phyloP scores from a whole-genome alignment of 2,797 vertebrate species.

The Enteromius thamalakanensis region DNA sequence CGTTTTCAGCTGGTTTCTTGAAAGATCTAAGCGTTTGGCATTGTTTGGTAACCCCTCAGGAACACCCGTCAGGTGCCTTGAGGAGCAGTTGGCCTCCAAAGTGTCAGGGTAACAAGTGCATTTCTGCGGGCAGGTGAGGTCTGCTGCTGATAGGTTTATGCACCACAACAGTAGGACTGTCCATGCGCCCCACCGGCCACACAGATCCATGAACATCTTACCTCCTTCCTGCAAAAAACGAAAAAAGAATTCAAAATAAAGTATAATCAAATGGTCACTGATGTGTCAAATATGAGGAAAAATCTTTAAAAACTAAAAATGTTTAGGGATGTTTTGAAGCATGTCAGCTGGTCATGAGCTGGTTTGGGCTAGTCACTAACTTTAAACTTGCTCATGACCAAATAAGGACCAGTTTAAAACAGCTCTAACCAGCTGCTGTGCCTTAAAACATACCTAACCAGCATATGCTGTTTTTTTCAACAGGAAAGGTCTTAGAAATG shows the following conservation, averaged over 20 bases:
- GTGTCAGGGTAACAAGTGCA: slow-evolving; percentile 80
- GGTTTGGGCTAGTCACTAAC: background rate
- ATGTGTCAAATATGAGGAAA: background rate
- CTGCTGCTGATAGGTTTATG: slow-evolving; percentile 64
- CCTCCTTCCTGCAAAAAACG: slow-evolving; percentile 69
- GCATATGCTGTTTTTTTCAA: background rate
- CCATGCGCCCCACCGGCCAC: slow-evolving; percentile 73
- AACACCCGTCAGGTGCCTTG: slow-evolving; percentile 78
- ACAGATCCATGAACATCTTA: slow-evolving; percentile 80
- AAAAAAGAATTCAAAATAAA: background rate
- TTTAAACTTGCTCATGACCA: background rate
- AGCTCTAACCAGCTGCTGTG: background rate
- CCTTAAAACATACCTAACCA: background rate
- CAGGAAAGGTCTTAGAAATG: background rate
- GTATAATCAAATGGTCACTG: background rate
- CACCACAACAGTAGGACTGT: slow-evolving; percentile 73
- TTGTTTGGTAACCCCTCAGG: slow-evolving; percentile 81
- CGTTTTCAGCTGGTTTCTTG: slow-evolving; percentile 84
- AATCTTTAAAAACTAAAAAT: background rate
- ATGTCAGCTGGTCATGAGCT: background rate
- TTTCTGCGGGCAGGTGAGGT: slow-evolving; percentile 71
- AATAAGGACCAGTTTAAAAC: background rate
- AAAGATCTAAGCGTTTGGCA: slow-evolving; percentile 81
- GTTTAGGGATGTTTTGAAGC: background rate
- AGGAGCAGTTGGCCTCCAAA: slow-evolving; percentile 81